Conservation (phyloP, 2,113 vertebrate species). For the Anolis carolinensis region DNA sequence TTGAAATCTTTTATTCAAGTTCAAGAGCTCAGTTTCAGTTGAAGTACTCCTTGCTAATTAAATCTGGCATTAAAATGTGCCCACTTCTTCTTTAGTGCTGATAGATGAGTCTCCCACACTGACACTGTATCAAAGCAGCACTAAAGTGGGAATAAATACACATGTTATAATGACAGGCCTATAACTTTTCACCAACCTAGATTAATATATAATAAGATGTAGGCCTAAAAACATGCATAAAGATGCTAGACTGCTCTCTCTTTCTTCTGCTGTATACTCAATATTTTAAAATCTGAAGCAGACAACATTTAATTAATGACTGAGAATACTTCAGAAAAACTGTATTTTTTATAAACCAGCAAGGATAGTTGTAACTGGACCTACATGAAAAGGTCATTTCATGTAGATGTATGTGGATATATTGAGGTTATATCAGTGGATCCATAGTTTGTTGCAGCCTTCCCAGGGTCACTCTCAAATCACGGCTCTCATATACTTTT, state of each 20-base stretch:
- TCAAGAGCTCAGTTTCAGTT: neutral
- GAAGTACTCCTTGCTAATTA: neutral
- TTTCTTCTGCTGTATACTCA: neutral
- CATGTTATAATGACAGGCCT: neutral
- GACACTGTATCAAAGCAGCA: constrained; percentile 21
- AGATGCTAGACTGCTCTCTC: accelerated
- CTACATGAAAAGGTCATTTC: neutral
- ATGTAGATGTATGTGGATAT: neutral
- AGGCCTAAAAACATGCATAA: neutral
- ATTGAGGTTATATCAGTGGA: neutral
- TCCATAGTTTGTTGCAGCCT: neutral
- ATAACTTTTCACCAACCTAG: neutral
- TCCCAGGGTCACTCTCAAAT: neutral
- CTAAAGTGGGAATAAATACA: neutral
- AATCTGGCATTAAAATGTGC: constrained; percentile 13
- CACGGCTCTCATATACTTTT: neutral
- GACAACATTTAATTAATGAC: no score
- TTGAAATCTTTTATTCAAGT: neutral
- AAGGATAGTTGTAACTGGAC: neutral
- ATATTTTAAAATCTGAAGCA: neutral
- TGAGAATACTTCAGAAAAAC: neutral
- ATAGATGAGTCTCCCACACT: constrained; percentile 10
- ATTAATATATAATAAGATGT: neutral
- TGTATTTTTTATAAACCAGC: neutral
- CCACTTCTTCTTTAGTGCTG: neutral